These are phyloP conservation scores for Thunnus albacares DNA, from an alignment of 2,797 vertebrate species.

Conservation along the genomic window DNA sequence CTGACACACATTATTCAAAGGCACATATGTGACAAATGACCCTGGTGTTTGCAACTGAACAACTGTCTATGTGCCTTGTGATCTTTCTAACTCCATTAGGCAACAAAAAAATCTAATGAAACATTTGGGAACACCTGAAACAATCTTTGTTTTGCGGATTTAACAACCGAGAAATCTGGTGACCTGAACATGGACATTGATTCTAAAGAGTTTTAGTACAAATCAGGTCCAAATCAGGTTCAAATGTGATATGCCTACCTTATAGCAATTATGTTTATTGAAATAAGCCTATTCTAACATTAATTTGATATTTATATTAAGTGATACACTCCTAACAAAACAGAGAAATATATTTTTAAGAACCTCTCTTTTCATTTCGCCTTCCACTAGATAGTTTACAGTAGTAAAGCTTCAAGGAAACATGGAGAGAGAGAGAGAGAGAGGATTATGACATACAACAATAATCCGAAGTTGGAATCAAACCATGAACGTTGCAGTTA, in stretches of 20 bases:
- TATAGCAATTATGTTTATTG: neutral
- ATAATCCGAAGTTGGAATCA: too few relatives aligned
- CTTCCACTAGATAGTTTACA: too few relatives aligned
- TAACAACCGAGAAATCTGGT: neutral
- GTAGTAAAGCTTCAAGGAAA: too few relatives aligned
- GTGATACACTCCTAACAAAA: neutral
- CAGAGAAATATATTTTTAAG: neutral
- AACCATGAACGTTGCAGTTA: too few relatives aligned
- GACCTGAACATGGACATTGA: neutral
- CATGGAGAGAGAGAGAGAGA: too few relatives aligned
- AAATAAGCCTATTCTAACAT: neutral
- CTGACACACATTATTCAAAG: conserved; percentile 4
- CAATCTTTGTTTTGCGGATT: too few relatives aligned
- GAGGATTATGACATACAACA: too few relatives aligned
- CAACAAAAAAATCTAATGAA: neutral
- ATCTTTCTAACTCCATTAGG: neutral
- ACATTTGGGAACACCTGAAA: too few relatives aligned
- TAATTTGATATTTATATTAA: neutral
- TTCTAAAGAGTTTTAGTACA: neutral
- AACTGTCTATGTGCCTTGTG: neutral
- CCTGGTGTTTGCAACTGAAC: neutral
- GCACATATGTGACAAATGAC: conserved; percentile 8
- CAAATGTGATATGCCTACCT: neutral
- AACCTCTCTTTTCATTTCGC: too few relatives aligned
- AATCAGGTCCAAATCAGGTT: neutral